Conservation (phyloP, 2,888 invertebrate species). For the Scaptomyza polygonia region DNA sequence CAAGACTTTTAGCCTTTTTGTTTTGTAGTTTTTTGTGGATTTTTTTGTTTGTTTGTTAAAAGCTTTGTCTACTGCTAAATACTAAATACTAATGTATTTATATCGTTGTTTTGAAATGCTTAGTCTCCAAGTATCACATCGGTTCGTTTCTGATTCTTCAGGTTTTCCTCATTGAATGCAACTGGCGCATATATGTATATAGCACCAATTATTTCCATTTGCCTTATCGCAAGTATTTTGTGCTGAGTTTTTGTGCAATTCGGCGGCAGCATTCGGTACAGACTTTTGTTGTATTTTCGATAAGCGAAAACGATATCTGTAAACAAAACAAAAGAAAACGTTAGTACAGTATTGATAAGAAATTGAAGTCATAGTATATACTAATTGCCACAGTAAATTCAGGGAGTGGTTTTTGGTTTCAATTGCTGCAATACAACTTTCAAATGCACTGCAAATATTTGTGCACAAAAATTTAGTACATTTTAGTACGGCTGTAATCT, state of each 20-base stretch:
- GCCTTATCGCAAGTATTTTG: conserved; percentile 53
- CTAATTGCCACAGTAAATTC: not conserved
- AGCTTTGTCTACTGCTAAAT: conserved; percentile 20
- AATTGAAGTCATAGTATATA: conserved; percentile 6
- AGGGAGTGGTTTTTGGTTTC: not conserved
- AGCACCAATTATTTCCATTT: conserved; percentile 53
- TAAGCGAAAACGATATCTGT: conserved; percentile 82
- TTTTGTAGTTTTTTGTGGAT: conserved; percentile 18
- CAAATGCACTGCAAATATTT: too few species aligned
- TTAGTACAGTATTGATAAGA: conserved; percentile 54
- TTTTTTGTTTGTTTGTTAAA: not conserved
- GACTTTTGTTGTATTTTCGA: conserved; percentile 73
- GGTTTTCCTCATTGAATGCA: conserved; percentile 58
- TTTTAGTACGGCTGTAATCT: too few species aligned
- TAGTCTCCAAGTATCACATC: conserved; percentile 68
- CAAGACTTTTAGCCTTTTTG: conserved; percentile 44
- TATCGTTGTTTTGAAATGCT: conserved; percentile 61
- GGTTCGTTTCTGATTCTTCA: conserved; percentile 54
- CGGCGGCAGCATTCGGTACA: conserved; percentile 65
- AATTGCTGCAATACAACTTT: not conserved
- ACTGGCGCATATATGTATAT: conserved; percentile 41
- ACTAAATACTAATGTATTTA: conserved; percentile 39
- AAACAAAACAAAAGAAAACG: conserved; percentile 37
- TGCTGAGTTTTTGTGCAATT: conserved; percentile 52
- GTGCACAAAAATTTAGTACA: too few species aligned